Evolutionary conservation across 1,140 invertebrate genomes (phyloP), one percentile per base, ranked within the genome.

Genomic region (Dendrolimus kikuchii): DNA sequence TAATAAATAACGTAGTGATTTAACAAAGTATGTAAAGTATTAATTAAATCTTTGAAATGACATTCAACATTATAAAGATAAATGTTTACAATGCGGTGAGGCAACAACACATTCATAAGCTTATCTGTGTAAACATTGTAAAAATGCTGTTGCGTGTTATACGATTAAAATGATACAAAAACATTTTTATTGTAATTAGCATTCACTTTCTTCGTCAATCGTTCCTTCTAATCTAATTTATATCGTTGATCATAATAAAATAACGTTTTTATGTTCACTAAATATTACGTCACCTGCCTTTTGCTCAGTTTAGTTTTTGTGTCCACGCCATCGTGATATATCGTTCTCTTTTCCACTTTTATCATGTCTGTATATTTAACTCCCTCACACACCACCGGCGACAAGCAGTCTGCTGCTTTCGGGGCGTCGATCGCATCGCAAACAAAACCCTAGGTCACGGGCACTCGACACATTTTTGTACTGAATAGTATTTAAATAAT

Each of bases 401-500:
- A 85, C 81, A 83, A 72, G 79, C 81, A 69, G 81, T 85, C 81
- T 85, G 81, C 72, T 76, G 59, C 66, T 73, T 69, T 74, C 64
- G 66, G 67, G 58, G 74, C 67, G 65, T 68, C 65, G 67, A 23
- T 56, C 56, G 68, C 73, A 63, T 60, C 60, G 75, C 68, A 81
- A 81, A 83, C 69, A 67, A 76, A 81, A 79, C 80, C 73, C 74
- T 77, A 81, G 71, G 69, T 77, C 73, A 77, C 55, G 71, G 66
- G 57, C 71, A 55, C 65, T 80, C 73, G 71, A 76, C 70, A 71
- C 59, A 75, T 76, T 83, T 81, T 82, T 65, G 69, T 61, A 55
- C 46, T 59, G 57, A 42, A 46, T 48, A 23, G 45, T 40, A 41
- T 64, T 39, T 51, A 40, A 23, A 41, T 51, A 53, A 60, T 53